Evolutionary conservation across 2,888 invertebrate genomes (phyloP).

Genomic region (Microchrysa polita): DNA sequence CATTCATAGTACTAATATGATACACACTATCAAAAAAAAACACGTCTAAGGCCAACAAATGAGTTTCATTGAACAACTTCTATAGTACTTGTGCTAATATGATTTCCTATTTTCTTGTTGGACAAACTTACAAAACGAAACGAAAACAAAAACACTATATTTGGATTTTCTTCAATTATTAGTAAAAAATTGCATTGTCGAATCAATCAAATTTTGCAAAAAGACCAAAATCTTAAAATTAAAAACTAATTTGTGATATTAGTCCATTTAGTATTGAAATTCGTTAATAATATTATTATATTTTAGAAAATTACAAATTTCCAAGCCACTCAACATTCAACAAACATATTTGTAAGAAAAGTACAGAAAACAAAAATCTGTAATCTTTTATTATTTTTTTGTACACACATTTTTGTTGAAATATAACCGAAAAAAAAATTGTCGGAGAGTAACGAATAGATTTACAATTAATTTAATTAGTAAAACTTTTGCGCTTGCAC

Average conservation of each 20-base stretch:
- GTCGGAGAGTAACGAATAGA: neutral
- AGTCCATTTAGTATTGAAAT: conserved; percentile 1
- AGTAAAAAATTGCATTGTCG: neutral
- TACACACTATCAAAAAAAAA: neutral
- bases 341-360: conserved; percentile 15
- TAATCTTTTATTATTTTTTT: conserved; percentile 32
- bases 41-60: neutral
- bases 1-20: neutral
- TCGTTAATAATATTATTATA: conserved; percentile 18
- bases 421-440: conserved; percentile 23
- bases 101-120: neutral
- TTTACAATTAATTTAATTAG: too few relatives aligned
- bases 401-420: conserved; percentile 26
- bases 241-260: conserved; percentile 9
- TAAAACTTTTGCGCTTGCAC: too few relatives aligned
- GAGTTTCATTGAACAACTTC: neutral
- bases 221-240: too few relatives aligned
- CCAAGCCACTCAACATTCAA: conserved; percentile 51
- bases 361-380: conserved; percentile 12
- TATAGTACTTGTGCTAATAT: neutral
- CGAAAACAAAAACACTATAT: conserved; percentile 39
- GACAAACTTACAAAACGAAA: conserved; percentile 25
- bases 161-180: conserved; percentile 14
- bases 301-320: conserved; percentile 37
- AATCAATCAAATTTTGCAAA: too few relatives aligned